Evolutionary conservation across 2,888 invertebrate genomes (phyloP).

Genomic region (Cremastinae sp.): DNA sequence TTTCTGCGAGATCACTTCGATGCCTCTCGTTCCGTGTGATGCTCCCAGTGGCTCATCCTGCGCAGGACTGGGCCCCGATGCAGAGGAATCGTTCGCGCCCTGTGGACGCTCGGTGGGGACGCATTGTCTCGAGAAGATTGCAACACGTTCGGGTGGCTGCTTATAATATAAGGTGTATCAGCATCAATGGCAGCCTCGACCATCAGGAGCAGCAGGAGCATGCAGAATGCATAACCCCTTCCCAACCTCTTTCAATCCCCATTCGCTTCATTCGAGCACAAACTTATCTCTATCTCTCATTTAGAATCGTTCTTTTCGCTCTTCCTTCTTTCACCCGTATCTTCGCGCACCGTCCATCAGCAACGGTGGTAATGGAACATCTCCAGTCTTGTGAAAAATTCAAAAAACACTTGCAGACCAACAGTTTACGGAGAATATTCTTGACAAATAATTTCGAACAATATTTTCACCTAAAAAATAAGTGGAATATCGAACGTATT

Average conservation of each 20-base stretch:
- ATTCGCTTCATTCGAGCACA: constrained; percentile 44
- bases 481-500: too few relatives aligned
- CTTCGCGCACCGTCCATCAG: constrained; percentile 26
- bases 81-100: constrained; percentile 45
- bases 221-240: constrained; percentile 58
- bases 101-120: constrained; percentile 72
- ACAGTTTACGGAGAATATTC: too few relatives aligned
- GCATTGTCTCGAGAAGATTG: constrained; percentile 79
- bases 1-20: constrained; percentile 63
- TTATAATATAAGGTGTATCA: constrained; percentile 77
- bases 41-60: constrained; percentile 23
- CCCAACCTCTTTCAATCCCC: constrained; percentile 26
- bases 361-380: constrained; percentile 50
- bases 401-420: too few relatives aligned
- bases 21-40: constrained; percentile 30
- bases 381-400: constrained; percentile 54
- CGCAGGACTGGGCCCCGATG: constrained; percentile 53
- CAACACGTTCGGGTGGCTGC: constrained; percentile 78
- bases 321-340: constrained; percentile 38
- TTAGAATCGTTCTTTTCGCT: constrained; percentile 50
- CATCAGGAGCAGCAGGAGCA: constrained; percentile 60
- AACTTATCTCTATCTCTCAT: constrained; percentile 63
- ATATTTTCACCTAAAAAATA: too few relatives aligned
- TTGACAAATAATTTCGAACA: too few relatives aligned
- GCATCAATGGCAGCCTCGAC: constrained; percentile 64